Evolutionary conservation across 2,888 invertebrate genomes (phyloP).

Genomic region (Alviniconcha strummeri): DNA sequence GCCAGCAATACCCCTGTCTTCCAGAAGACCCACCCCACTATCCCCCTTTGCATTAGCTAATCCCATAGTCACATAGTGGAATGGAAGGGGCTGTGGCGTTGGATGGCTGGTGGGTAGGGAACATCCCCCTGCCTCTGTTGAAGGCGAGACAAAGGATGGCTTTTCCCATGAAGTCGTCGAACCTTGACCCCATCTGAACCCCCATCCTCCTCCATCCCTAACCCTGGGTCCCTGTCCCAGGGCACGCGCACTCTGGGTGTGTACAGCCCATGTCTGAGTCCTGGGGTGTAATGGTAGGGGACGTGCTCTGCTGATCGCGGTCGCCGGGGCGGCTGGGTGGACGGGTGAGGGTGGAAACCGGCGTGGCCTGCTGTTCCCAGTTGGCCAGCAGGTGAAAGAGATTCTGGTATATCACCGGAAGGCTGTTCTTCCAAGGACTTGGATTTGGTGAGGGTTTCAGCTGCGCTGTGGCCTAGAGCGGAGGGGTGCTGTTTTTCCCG

Average conservation of each 20-base stretch:
- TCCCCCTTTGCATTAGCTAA: too few relatives aligned
- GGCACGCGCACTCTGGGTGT: slow-evolving; percentile 10
- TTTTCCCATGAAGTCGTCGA: slow-evolving; percentile 88
- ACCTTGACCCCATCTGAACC: slow-evolving; percentile 42
- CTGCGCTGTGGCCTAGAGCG: too few relatives aligned
- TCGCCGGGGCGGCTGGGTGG: slow-evolving; percentile 20
- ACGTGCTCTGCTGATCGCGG: slow-evolving; percentile 33
- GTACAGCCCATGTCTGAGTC: not conserved
- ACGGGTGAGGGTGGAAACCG: too few relatives aligned
- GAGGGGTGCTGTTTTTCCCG: not conserved
- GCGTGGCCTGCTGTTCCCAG: not conserved
- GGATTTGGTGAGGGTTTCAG: not conserved
- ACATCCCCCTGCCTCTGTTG: not conserved
- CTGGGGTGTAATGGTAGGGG: not conserved
- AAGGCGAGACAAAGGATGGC: slow-evolving; percentile 91
- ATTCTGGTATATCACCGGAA: not conserved
- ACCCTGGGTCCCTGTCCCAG: not conserved
- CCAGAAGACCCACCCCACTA: too few relatives aligned
- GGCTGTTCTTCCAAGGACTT: slow-evolving; percentile 17
- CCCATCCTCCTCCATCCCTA: not conserved
- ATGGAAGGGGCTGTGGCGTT: slow-evolving; percentile 53
- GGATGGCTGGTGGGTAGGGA: slow-evolving; percentile 30
- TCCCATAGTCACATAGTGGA: slow-evolving; percentile 54
- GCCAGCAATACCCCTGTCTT: too few relatives aligned
- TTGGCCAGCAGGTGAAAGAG: slow-evolving; percentile 2